Percentiles rank a stretch among this genome's conserved stretches.
These are phyloP conservation scores for Nomada fucata DNA, from an alignment of 2,888 invertebrate genomes.

Conservation along the genomic window DNA sequence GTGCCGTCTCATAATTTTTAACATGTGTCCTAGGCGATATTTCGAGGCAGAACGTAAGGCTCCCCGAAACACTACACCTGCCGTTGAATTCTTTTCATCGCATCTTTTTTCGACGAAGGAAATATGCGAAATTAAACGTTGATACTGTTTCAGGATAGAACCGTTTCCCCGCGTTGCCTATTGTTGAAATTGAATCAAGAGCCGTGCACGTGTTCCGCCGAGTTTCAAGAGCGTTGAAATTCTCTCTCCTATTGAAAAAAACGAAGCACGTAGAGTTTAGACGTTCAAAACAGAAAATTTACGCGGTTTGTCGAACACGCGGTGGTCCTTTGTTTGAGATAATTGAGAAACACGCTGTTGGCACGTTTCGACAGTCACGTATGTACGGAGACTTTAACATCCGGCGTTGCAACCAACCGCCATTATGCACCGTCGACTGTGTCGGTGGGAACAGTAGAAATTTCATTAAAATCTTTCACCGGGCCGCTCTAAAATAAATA, in stretches of 20 bases:
- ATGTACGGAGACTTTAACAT: constrained; percentile 49
- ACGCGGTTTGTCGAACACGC: constrained; percentile 18
- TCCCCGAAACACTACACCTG: neutral
- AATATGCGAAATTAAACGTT: neutral
- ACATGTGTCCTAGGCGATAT: neutral
- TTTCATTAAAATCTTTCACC: constrained; percentile 33
- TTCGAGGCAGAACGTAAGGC: neutral
- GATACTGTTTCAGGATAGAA: neutral
- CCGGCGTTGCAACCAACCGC: constrained; percentile 18
- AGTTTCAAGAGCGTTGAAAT: neutral
- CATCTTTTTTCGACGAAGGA: neutral
- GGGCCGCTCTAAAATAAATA: constrained; percentile 12
- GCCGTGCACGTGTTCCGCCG: neutral
- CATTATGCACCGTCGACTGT: constrained; percentile 11
- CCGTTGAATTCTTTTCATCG: neutral
- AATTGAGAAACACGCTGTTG: constrained; percentile 52
- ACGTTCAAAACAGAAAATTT: constrained; percentile 32
- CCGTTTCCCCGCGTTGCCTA: neutral
- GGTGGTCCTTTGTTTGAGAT: constrained; percentile 35
- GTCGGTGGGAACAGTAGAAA: constrained; percentile 22
- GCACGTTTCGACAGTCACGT: constrained; percentile 51
- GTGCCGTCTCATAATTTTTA: constrained; percentile 9
- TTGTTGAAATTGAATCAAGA: neutral
- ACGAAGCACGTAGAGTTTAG: constrained; percentile 3
- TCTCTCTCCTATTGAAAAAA: neutral